Conservation (phyloP, 1,140 invertebrate species). For the Leptinotarsa undecemlineata region DNA sequence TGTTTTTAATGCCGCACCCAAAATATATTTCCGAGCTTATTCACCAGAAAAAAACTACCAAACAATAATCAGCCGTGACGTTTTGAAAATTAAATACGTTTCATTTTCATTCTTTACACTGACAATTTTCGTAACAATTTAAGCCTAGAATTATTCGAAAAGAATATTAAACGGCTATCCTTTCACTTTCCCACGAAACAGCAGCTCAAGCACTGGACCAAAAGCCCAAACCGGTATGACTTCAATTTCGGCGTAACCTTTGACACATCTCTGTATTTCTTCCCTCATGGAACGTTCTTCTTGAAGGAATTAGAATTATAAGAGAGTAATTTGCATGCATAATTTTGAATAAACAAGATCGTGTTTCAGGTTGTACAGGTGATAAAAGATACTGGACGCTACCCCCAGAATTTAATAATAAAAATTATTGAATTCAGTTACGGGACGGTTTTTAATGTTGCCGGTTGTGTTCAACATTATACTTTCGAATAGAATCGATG, state of each 20-base stretch:
- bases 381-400: constrained; percentile 11
- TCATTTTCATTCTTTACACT: too few relatives aligned
- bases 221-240: constrained; percentile 11
- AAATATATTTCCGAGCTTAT: too few relatives aligned
- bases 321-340: constrained; percentile 33
- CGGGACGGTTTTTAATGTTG: constrained; percentile 13
- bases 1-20: too few relatives aligned
- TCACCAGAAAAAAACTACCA: too few relatives aligned
- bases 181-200: constrained; percentile 8
- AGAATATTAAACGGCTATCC: too few relatives aligned
- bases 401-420: neutral
- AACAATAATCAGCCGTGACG: too few relatives aligned
- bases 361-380: constrained; percentile 19
- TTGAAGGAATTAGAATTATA: constrained; percentile 35
- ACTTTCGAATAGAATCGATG: too few relatives aligned
- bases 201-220: constrained; percentile 1
- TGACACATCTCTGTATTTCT: neutral
- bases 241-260: constrained; percentile 8
- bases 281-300: neutral
- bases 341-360: constrained; percentile 24
- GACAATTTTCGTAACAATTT: too few relatives aligned
- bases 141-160: too few relatives aligned
- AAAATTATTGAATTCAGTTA: constrained; percentile 25
- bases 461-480: neutral
- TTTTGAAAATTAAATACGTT: too few relatives aligned